phyloP scores from a whole-genome alignment of 2,797 vertebrate species.

The Nyctalus aviator region DNA sequence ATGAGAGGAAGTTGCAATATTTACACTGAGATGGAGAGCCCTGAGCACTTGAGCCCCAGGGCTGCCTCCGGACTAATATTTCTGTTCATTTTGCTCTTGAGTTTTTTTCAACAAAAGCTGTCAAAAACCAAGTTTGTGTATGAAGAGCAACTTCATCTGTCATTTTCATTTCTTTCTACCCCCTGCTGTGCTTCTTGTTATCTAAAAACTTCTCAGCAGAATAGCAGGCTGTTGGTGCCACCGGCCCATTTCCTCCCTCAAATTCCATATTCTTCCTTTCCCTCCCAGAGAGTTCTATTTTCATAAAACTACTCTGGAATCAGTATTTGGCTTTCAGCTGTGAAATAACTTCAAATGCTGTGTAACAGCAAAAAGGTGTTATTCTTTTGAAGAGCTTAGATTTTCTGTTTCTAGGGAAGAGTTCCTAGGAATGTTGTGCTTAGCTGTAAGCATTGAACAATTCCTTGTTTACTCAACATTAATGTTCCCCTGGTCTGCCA shows the following conservation, averaged over 20 bases:
- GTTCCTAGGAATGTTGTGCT: neutral
- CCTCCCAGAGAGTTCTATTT: neutral
- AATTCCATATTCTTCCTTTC: neutral
- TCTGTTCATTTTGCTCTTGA: constrained; percentile 15
- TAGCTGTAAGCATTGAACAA: neutral
- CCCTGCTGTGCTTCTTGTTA: neutral
- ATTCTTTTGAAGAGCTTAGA: neutral
- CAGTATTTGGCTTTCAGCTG: neutral
- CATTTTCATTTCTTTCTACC: neutral
- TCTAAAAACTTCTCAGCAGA: neutral
- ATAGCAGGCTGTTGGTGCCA: neutral
- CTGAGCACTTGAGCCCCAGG: neutral
- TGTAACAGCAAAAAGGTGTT: neutral
- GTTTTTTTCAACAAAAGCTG: neutral
- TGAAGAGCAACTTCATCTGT: neutral
- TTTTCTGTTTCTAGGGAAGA: neutral
- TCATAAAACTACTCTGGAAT: neutral
- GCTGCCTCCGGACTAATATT: neutral
- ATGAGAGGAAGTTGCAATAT: constrained; percentile 54
- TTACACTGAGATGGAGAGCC: constrained; percentile 43
- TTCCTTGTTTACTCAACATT: neutral
- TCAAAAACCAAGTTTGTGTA: constrained; percentile 1
- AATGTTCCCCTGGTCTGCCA: neutral
- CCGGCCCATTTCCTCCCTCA: neutral
- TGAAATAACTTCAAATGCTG: neutral